Evolutionary conservation across 2,888 invertebrate species (phyloP).

Genomic region (Dryadula phaetusa): DNA sequence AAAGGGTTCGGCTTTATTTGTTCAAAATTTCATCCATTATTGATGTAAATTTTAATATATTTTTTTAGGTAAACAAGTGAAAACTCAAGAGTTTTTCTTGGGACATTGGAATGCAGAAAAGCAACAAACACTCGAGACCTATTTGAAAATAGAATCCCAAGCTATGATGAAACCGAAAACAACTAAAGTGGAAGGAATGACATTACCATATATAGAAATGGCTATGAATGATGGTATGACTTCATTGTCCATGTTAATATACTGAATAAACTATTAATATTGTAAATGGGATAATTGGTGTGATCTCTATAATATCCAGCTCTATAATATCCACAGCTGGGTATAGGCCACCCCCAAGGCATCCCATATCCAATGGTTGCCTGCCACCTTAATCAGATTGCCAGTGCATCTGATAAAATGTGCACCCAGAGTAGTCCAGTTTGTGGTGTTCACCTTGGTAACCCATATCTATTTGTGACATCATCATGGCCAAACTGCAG

Average conservation of each 20-base stretch:
- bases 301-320: too few relatives aligned
- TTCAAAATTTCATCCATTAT: not conserved
- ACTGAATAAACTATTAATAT: too few relatives aligned
- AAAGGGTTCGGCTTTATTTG: not conserved
- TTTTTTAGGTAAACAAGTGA: slow-evolving; percentile 87
- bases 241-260: not conserved
- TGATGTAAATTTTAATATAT: not conserved
- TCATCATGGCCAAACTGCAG: too few relatives aligned
- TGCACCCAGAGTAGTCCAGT: too few relatives aligned
- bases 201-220: slow-evolving; percentile 94
- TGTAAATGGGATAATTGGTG: too few relatives aligned
- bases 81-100: slow-evolving; percentile 93
- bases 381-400: too few relatives aligned
- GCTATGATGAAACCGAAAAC: slow-evolving; percentile 83
- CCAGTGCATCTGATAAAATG: too few relatives aligned
- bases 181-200: slow-evolving; percentile 94
- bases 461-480: too few relatives aligned
- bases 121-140: slow-evolving; percentile 82
- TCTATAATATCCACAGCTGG: too few relatives aligned
- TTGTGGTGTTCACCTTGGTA: too few relatives aligned
- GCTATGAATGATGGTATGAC: slow-evolving; percentile 90
- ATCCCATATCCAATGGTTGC: too few relatives aligned
- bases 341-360: too few relatives aligned
- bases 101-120: slow-evolving; percentile 90
- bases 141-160: slow-evolving; percentile 77